These are phyloP conservation scores for Erpetoichthys calabaricus DNA, from an alignment of 2,797 vertebrate genomes.

Conservation along the genomic window DNA sequence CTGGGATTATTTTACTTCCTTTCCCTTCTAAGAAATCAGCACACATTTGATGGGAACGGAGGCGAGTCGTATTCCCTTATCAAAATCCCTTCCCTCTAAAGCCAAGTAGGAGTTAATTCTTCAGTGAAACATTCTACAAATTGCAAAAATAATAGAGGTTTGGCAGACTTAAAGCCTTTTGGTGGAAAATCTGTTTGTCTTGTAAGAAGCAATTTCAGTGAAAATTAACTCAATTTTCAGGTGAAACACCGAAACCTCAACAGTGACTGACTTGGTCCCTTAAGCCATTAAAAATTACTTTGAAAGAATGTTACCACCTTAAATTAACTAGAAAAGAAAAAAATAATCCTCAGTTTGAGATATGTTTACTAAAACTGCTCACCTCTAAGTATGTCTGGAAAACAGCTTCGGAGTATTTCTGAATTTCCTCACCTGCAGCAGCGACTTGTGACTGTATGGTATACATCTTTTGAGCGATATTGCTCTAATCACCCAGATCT, in stretches of 20 bases:
- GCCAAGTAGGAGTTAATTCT: constrained; percentile 30
- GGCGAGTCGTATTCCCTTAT: too few relatives aligned
- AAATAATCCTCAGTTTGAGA: background rate
- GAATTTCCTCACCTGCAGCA: too few relatives aligned
- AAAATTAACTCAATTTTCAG: constrained; percentile 67
- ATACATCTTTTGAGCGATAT: too few relatives aligned
- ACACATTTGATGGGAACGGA: too few relatives aligned
- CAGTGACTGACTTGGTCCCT: constrained; percentile 53
- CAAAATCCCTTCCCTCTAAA: background rate
- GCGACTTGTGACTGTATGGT: too few relatives aligned
- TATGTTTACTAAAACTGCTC: background rate
- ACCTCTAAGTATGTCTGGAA: too few relatives aligned
- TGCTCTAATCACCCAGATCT: too few relatives aligned
- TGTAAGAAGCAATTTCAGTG: constrained; percentile 61
- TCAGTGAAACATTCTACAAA: constrained; percentile 41
- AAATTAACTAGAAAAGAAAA: constrained; percentile 55
- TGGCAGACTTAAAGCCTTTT: constrained; percentile 47
- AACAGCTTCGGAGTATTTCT: too few relatives aligned
- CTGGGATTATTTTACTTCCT: too few relatives aligned
- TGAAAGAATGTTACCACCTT: constrained; percentile 52
- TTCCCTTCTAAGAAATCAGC: too few relatives aligned
- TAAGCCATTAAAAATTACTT: constrained; percentile 58
- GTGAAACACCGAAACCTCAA: constrained; percentile 50
- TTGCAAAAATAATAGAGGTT: constrained; percentile 56
- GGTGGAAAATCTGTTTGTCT: constrained; percentile 61